phyloP scores from a whole-genome alignment of 1,140 invertebrate genomes.

The Pachypeltis micranthus region DNA sequence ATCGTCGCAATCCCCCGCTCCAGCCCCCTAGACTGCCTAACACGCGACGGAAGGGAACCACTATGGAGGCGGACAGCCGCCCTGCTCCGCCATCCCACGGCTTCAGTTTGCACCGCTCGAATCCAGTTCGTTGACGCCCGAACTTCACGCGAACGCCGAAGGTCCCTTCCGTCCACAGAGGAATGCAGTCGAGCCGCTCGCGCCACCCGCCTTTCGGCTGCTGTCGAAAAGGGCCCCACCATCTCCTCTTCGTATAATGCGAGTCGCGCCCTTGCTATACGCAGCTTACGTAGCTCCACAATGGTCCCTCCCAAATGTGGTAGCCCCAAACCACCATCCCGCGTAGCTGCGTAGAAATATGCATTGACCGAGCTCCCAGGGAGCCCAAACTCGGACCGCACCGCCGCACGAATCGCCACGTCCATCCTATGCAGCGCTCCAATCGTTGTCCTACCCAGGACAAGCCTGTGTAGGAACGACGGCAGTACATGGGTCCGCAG shows the following conservation, averaged over 20 bases:
- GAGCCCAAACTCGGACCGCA: not conserved
- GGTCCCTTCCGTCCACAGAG: too few species aligned
- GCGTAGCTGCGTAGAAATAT: not conserved
- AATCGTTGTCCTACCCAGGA: not conserved
- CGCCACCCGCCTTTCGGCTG: too few species aligned
- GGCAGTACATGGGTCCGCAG: not conserved
- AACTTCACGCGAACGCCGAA: too few species aligned
- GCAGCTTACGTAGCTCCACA: not conserved
- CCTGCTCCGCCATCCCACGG: too few species aligned
- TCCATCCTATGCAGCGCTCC: not conserved
- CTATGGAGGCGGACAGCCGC: too few species aligned
- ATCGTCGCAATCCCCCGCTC: too few species aligned
- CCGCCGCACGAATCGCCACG: not conserved
- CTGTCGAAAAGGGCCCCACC: too few species aligned
- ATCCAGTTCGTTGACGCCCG: too few species aligned
- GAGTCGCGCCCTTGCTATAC: not conserved
- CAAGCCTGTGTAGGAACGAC: not conserved
- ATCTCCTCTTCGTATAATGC: not conserved
- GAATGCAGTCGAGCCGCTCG: too few species aligned
- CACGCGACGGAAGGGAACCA: too few species aligned
- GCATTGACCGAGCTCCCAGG: not conserved
- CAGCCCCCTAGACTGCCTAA: too few species aligned
- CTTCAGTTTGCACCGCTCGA: too few species aligned
- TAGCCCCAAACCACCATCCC: not conserved
- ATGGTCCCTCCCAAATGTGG: not conserved